Base-by-base conservation (phyloP, 1,140 invertebrate species). In the Theocolax elegans region DNA sequence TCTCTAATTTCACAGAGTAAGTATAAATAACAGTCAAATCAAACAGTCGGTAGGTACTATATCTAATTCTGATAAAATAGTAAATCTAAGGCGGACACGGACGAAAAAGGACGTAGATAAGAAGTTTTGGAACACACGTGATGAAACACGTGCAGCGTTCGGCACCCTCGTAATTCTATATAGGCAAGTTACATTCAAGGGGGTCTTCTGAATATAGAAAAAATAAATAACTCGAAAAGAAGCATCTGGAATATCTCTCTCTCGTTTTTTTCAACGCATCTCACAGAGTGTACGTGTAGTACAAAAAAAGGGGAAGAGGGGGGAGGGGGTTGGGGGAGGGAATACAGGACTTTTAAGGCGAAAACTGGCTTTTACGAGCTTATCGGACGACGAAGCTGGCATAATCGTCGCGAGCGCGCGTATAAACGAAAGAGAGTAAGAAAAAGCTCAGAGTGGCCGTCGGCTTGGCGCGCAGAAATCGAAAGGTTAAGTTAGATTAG, bases 401-500 rank as follows among this genome's bases (percentile, higher is more conserved):
- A n/a, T n/a, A 59, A 67, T 67, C 29, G 42, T 35, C 65, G 65
- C 27, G 54, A 38, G 31, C 10, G 31, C 31, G 31, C 31, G 31
- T 4, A 6, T 10, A 6, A 35, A 35, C 4, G 31, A 35, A 35
- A 35, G 10, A 35, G 10, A 35, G 4, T 6, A 35, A 35, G 31
- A 35, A 35, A 35, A 35, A 35, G 31, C 4, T 4, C 4, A 40
- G 65, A 56, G 44, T 29, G 44, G 12, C 25, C 44, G 44, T 46
- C 19, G 13, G 23, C 49, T 3, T 7, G 49, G 19, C 25, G 62
- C 54, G 51, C 51, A 54, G 64, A 58, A 72, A 72, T 72, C 70
- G 70, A 72, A 72, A 72, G 70, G 70, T 67, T 72, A 72, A 72
- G 70, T 72, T 72, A 72, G 70, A 72, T 72, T 72, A 72, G 70